phyloP scores from a whole-genome alignment of 2,797 vertebrate species.

The Coregonus sp. region DNA sequence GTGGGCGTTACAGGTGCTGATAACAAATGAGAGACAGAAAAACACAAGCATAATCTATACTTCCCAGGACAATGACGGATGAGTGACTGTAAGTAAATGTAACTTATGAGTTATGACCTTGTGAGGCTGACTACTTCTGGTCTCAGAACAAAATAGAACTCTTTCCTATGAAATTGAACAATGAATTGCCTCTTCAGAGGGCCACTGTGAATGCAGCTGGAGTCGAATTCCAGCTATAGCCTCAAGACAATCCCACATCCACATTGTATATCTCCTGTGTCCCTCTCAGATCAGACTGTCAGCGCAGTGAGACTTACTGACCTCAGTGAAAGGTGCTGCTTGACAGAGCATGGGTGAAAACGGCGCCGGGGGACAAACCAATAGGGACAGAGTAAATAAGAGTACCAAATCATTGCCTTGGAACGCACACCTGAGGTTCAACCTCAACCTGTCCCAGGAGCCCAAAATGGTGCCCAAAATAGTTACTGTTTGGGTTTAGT shows the following conservation, averaged over 20 bases:
- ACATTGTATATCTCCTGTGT: background rate
- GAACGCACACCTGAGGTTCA: conserved; percentile 2
- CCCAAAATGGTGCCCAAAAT: background rate
- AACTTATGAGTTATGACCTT: too few relatives aligned
- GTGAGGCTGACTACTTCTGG: too few relatives aligned
- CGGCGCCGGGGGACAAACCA: background rate
- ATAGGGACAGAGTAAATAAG: background rate
- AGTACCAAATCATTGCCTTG: background rate
- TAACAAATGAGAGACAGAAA: background rate
- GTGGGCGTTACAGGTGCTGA: background rate
- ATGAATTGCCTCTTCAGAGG: too few relatives aligned
- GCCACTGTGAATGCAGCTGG: too few relatives aligned
- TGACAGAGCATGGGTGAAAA: background rate
- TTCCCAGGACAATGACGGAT: too few relatives aligned
- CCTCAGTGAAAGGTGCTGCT: background rate
- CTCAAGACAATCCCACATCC: too few relatives aligned
- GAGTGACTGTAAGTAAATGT: too few relatives aligned
- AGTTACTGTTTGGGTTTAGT: background rate
- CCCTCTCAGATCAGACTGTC: background rate
- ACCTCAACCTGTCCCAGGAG: background rate
- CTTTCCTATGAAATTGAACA: too few relatives aligned
- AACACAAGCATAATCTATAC: too few relatives aligned
- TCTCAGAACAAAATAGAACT: too few relatives aligned
- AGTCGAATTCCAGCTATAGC: too few relatives aligned
- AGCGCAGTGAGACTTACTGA: background rate